Conservation (phyloP, 53 echinoderm and acorn worm genomes). For the Astropecten irregularis region DNA sequence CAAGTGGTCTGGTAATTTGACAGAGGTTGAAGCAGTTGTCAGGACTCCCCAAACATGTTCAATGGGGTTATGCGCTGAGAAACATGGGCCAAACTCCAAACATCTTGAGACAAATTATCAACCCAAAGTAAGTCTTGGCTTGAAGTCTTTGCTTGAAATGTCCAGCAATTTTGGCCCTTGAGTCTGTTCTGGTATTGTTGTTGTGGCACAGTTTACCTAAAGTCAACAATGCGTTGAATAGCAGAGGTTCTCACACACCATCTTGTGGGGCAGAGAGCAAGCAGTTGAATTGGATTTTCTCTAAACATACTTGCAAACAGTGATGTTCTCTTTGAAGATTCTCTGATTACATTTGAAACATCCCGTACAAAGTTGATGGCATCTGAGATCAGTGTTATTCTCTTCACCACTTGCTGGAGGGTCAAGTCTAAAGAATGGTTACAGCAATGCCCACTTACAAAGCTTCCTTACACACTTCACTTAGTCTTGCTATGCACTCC, state of each 20-base stretch:
- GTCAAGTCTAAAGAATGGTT: constrained; percentile 21
- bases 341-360: neutral
- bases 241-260: constrained; percentile 2
- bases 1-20: too few relatives aligned
- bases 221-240: neutral
- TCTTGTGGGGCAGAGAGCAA: constrained; percentile 1
- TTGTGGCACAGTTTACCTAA: too few relatives aligned
- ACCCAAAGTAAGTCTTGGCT: neutral
- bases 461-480: constrained; percentile 19
- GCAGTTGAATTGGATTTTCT: neutral
- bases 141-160: neutral
- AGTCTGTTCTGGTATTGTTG: too few relatives aligned
- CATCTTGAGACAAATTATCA: neutral
- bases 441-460: constrained; percentile 24
- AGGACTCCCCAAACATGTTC: too few relatives aligned
- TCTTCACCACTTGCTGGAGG: too few relatives aligned
- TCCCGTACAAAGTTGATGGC: neutral
- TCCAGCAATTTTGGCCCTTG: constrained; percentile 13
- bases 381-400: neutral
- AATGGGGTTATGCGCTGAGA: too few relatives aligned
- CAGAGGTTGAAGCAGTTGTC: too few relatives aligned
- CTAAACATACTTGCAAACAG: constrained; percentile 11
- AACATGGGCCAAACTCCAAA: too few relatives aligned
- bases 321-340: constrained; percentile 7
- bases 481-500: constrained; percentile 26